These are phyloP conservation scores for Tetramorium alpestre DNA, from an alignment of 1,140 invertebrate species.

Conservation along the genomic window DNA sequence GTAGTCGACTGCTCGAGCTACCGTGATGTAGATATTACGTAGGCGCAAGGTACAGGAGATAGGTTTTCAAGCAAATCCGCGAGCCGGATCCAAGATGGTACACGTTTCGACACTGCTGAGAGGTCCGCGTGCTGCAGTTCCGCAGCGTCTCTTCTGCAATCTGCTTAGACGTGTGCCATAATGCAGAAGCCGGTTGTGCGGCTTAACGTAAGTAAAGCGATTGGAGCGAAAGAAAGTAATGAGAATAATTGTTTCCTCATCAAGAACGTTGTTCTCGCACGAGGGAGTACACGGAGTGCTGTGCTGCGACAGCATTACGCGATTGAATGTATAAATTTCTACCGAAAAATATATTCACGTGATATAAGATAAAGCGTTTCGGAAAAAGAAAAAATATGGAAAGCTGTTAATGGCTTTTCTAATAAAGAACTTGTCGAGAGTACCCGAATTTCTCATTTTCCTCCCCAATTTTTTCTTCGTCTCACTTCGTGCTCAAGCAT, in stretches of 20 bases:
- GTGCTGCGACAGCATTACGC: not conserved
- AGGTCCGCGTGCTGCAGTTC: not conserved
- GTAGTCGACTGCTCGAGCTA: slow-evolving; percentile 48
- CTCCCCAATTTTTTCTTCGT: not conserved
- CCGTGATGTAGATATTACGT: slow-evolving; percentile 24
- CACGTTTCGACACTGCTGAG: not conserved
- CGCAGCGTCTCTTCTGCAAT: slow-evolving; percentile 4
- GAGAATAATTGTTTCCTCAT: slow-evolving; percentile 48
- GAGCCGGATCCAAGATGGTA: slow-evolving; percentile 22
- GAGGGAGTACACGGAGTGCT: not conserved
- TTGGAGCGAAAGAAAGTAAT: slow-evolving; percentile 44
- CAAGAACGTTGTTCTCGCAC: not conserved
- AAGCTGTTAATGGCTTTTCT: not conserved
- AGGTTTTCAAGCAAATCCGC: slow-evolving; percentile 56
- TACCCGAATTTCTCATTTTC: slow-evolving; percentile 2
- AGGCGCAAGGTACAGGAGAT: not conserved
- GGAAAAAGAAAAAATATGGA: not conserved
- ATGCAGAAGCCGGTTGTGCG: slow-evolving; percentile 8
- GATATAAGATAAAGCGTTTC: not conserved
- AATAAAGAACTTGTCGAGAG: not conserved
- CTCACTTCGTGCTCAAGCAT: not conserved
- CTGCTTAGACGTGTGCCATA: slow-evolving; percentile 26
- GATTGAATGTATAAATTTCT: not conserved
- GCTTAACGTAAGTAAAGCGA: slow-evolving; percentile 42
- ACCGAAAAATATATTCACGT: not conserved